Conservation (phyloP, 2,888 invertebrate species). For the Tuberolachnus salignus region DNA sequence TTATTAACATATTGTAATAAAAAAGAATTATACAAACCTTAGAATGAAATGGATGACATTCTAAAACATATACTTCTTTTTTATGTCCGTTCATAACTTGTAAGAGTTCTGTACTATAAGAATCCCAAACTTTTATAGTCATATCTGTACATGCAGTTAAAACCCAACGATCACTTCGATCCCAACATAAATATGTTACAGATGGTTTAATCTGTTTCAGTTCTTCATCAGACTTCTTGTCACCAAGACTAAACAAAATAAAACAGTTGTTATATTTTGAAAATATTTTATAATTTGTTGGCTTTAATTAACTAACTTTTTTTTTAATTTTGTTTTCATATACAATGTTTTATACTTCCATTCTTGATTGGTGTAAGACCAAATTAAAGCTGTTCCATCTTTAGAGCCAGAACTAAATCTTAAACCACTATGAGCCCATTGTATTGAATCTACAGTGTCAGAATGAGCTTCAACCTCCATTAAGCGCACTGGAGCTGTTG, state of each 20-base stretch:
- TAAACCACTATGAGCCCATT: slow-evolving; percentile 88
- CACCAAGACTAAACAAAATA: slow-evolving; percentile 15
- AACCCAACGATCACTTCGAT: slow-evolving; percentile 81
- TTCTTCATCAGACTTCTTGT: slow-evolving; percentile 57
- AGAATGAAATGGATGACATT: slow-evolving; percentile 85
- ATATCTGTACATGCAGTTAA: slow-evolving; percentile 95
- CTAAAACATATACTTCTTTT: slow-evolving; percentile 92
- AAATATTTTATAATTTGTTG: neutral
- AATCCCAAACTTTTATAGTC: slow-evolving; percentile 82
- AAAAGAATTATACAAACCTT: slow-evolving; percentile 60
- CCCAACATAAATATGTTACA: slow-evolving; percentile 98
- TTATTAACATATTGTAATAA: neutral
- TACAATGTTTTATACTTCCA: slow-evolving; percentile 82
- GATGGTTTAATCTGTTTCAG: slow-evolving; percentile 64
- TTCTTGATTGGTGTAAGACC: slow-evolving; percentile 87
- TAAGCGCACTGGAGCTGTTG: slow-evolving; percentile 76
- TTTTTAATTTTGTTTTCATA: slow-evolving; percentile 69
- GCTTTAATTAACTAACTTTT: slow-evolving; percentile 15
- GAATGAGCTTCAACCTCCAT: slow-evolving; percentile 80
- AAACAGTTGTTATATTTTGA: slow-evolving; percentile 16
- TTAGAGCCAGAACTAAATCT: slow-evolving; percentile 93
- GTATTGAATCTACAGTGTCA: slow-evolving; percentile 93
- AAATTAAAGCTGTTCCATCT: slow-evolving; percentile 92
- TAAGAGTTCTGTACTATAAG: slow-evolving; percentile 70
- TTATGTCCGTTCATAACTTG: slow-evolving; percentile 80